Conservation (phyloP, 2,113 vertebrate species). For the Bubalus kerabau region DNA sequence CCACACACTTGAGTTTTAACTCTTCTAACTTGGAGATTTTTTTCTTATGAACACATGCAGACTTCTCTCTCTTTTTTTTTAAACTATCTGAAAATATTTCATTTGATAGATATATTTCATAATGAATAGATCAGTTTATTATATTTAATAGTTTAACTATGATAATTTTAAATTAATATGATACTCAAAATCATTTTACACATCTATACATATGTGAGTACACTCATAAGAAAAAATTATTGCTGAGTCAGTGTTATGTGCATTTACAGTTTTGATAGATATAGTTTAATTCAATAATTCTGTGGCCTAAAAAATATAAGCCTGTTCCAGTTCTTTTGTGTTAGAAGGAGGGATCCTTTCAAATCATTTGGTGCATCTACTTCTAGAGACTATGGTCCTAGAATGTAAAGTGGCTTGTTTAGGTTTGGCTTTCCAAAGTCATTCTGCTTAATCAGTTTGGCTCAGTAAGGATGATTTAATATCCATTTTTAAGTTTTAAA, state of each 20-base stretch:
- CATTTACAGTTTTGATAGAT: not conserved
- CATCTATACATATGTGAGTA: not conserved
- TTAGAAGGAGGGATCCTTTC: not conserved
- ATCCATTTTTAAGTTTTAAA: not conserved
- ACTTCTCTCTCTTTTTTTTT: not conserved
- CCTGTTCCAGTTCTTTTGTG: not conserved
- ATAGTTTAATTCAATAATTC: not conserved
- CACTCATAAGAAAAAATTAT: not conserved
- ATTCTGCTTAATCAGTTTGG: not conserved
- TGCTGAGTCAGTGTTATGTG: not conserved
- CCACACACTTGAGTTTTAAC: not conserved
- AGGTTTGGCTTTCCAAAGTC: not conserved
- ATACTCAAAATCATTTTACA: not conserved
- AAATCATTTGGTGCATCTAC: not conserved
- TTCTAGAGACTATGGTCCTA: not conserved
- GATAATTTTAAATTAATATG: not conserved
- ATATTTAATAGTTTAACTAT: not conserved
- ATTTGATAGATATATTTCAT: not conserved
- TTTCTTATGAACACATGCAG: not conserved
- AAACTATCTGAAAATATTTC: not conserved
- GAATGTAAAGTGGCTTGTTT: not conserved
- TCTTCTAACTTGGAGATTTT: not conserved
- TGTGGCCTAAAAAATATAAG: not conserved
- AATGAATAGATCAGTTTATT: not conserved
- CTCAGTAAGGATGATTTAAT: not conserved